Conservation (phyloP, 2,113 vertebrate genomes). For the Ciconia maguari region DNA sequence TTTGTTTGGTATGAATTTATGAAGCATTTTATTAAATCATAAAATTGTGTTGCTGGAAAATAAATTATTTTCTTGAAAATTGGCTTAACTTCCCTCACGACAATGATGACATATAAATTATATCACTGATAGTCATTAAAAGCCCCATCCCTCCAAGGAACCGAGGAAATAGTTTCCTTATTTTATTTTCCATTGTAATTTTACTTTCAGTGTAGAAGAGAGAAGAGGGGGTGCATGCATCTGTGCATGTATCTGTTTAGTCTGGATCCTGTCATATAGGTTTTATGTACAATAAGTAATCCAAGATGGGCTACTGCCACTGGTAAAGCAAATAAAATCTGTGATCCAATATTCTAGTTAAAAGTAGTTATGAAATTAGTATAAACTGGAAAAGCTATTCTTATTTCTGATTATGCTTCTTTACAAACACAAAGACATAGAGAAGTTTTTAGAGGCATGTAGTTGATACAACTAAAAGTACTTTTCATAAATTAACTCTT, state of each 20-base stretch:
- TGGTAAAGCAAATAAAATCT: background rate
- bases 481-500: background rate
- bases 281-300: background rate
- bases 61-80: background rate
- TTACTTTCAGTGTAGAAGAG: background rate
- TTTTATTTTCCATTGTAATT: background rate
- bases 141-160: background rate
- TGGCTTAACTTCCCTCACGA: background rate
- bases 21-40: background rate
- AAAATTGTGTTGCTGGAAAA: background rate
- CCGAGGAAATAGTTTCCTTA: background rate
- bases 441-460: background rate
- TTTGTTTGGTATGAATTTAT: background rate
- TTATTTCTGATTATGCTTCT: background rate
- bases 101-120: background rate
- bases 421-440: background rate
- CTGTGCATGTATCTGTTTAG: background rate
- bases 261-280: background rate
- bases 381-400: background rate
- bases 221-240: fast-evolving
- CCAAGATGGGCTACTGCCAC: background rate
- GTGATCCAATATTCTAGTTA: background rate
- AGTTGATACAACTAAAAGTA: background rate
- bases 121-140: background rate
- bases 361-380: background rate